phyloP scores from a whole-genome alignment of 2,797 vertebrate species.

The Hyperoplus lanceolatus region DNA sequence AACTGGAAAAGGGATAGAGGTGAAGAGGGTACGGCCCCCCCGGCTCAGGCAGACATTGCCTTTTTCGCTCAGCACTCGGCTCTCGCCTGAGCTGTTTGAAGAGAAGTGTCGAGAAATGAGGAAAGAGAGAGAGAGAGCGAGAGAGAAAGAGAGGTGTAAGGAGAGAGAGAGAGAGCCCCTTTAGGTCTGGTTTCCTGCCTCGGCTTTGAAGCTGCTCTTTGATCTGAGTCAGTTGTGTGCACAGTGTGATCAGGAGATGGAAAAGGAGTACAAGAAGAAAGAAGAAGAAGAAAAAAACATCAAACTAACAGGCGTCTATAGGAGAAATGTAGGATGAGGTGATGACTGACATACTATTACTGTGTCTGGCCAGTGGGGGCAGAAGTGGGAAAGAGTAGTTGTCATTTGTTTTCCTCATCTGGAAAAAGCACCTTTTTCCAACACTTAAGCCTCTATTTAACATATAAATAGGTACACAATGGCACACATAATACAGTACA shows the following conservation, averaged over 20 bases:
- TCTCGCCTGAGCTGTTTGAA: constrained; percentile 70
- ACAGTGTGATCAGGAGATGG: constrained; percentile 83
- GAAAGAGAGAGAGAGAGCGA: constrained; percentile 47
- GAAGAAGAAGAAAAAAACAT: constrained; percentile 57
- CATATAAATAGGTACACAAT: constrained; percentile 53
- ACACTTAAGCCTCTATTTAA: constrained; percentile 21
- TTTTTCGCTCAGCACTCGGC: constrained; percentile 44
- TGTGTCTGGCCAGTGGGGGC: constrained; percentile 60
- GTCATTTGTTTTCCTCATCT: constrained; percentile 25
- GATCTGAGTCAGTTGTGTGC: constrained; percentile 83
- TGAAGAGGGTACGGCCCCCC: constrained; percentile 61
- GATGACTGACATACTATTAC: constrained; percentile 70
- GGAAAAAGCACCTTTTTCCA: constrained; percentile 32
- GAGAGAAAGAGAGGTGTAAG: constrained; percentile 20
- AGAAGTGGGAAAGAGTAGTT: constrained; percentile 15
- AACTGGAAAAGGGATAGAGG: constrained; percentile 70
- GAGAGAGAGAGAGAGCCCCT: constrained; percentile 47
- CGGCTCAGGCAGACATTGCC: constrained; percentile 55
- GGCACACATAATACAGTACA: constrained; percentile 44
- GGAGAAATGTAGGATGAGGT: constrained; percentile 64
- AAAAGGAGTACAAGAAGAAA: not conserved
- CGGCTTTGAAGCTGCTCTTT: constrained; percentile 87
- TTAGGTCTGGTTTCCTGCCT: constrained; percentile 81
- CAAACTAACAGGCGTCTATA: constrained; percentile 66
- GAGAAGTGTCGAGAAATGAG: constrained; percentile 69